Conservation (phyloP, 2,797 vertebrate genomes). For the Echeneis naucrates region DNA sequence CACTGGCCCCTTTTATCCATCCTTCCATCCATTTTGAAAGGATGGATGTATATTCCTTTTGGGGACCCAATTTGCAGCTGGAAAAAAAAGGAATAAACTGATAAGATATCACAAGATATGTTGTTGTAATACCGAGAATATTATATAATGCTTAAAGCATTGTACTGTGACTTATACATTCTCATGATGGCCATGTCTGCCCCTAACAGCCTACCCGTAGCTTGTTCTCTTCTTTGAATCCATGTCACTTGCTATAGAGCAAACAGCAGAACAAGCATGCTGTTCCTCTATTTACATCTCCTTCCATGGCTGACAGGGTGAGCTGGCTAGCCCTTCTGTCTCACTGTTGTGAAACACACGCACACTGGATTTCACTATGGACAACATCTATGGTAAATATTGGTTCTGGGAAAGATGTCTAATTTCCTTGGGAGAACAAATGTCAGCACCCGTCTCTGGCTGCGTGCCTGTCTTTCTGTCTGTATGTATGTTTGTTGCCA, state of each 20-base stretch:
- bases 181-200: too few species aligned
- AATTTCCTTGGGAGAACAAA: slow-evolving; percentile 62
- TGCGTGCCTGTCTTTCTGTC: background rate
- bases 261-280: slow-evolving; percentile 66
- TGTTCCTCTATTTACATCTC: slow-evolving; percentile 70
- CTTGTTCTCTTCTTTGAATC: slow-evolving; percentile 63
- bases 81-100: too few species aligned
- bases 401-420: slow-evolving; percentile 56
- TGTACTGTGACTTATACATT: too few species aligned
- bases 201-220: too few species aligned
- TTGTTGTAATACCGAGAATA: too few species aligned
- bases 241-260: slow-evolving; percentile 48
- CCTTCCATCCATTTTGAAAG: too few species aligned
- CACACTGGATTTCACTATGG: slow-evolving; percentile 59
- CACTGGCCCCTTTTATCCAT: too few species aligned
- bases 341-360: slow-evolving; percentile 39
- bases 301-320: slow-evolving; percentile 39
- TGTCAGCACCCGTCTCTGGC: background rate
- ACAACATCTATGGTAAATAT: slow-evolving; percentile 63
- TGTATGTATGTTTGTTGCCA: background rate
- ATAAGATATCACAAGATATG: too few species aligned
- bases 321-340: slow-evolving; percentile 37
- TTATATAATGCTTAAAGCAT: too few species aligned
- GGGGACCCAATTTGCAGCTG: too few species aligned
- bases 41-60: too few species aligned